Base-by-base conservation (phyloP, 2,113 vertebrate species). In the Neodon shergylaensis region DNA sequence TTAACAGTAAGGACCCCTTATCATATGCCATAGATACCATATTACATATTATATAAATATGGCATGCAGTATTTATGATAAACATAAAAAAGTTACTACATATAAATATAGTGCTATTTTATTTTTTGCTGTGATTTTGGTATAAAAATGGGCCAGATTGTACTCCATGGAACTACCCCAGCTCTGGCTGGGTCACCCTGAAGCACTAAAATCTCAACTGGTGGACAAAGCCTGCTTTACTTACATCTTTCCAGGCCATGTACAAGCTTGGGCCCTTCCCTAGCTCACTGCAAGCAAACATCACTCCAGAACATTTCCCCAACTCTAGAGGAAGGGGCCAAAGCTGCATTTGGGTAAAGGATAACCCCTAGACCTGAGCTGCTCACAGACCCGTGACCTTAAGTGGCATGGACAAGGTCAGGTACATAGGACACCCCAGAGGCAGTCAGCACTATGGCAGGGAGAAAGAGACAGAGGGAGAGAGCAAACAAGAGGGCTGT, bases 381-480 rank as follows among this genome's bases (percentile, higher is more conserved):
- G 21, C 22, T 39, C 36, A 76, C 12, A 33, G 1, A 13, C 4
- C 65, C 33, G 8, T 88, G 47, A 58, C 42, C 36, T 86, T 61
- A 74, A 44, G 49, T 31, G 47, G 76, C 7, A 19, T 9, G 17
- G 70, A 11, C 10, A 47, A 33, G 16, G 31, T 7, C 28, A 68
- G 63, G 19, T 3, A 12, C 19, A 10, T 5, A 68, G 63, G 42
- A 47, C 74, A 22, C 4, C 3, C 13, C 12, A 2, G 19, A 36
- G 10, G 39, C 19, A 7, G 16, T 14, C 0, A 33, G 7, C 0
- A 0, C 84, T 65, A 74, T 14, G 47, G 16, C 10, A 14, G 47
- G 0, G 0, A 19, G 22, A 54, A 7, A 52, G 72, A 58, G 54
- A 14, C 1, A 3, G 79, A 28, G 19, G 28, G 17, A 13, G 33